Percentiles rank a stretch among this genome's conserved stretches.
phyloP scores from a whole-genome alignment of 2,888 invertebrate species.

The Notodonta dromedarius region DNA sequence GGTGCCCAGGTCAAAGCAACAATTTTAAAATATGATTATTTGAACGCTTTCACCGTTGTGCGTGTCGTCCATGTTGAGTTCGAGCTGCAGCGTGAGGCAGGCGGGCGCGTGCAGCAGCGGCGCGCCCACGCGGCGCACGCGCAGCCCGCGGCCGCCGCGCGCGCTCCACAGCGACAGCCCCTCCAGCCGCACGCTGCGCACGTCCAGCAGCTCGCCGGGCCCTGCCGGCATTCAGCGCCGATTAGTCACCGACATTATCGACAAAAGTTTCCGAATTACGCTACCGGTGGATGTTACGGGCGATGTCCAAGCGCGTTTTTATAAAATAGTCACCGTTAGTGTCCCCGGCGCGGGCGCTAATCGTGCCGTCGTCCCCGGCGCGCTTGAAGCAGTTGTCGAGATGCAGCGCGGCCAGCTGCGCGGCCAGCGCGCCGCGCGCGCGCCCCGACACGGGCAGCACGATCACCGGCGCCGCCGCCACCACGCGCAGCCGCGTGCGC shows the following conservation, averaged over 20 bases:
- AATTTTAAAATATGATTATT: too few species aligned
- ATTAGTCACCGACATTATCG: too few species aligned
- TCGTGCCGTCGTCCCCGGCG: conserved; percentile 79
- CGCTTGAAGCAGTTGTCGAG: conserved; percentile 90
- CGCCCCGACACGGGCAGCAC: conserved; percentile 93
- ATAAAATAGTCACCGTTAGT: neutral
- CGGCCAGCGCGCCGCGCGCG: conserved; percentile 90
- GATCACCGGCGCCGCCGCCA: conserved; percentile 88
- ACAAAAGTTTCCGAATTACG: too few species aligned
- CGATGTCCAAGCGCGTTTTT: too few species aligned
- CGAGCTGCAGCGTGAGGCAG: conserved; percentile 90
- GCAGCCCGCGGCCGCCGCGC: conserved; percentile 69
- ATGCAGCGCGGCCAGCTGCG: conserved; percentile 91
- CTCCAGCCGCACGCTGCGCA: conserved; percentile 88
- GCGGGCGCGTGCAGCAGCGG: conserved; percentile 93
- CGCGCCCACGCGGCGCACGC: conserved; percentile 75
- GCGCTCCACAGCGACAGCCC: conserved; percentile 92
- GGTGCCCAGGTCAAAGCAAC: too few species aligned
- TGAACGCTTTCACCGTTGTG: conserved; percentile 40
- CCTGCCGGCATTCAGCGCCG: neutral
- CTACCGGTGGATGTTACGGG: too few species aligned
- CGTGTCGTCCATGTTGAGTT: conserved; percentile 90
- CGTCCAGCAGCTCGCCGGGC: conserved; percentile 85
- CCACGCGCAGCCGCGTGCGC: conserved; percentile 85
- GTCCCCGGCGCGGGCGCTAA: conserved; percentile 56